Evolutionary conservation across 2,888 invertebrate species (phyloP).

Genomic region (Allacma fusca): DNA sequence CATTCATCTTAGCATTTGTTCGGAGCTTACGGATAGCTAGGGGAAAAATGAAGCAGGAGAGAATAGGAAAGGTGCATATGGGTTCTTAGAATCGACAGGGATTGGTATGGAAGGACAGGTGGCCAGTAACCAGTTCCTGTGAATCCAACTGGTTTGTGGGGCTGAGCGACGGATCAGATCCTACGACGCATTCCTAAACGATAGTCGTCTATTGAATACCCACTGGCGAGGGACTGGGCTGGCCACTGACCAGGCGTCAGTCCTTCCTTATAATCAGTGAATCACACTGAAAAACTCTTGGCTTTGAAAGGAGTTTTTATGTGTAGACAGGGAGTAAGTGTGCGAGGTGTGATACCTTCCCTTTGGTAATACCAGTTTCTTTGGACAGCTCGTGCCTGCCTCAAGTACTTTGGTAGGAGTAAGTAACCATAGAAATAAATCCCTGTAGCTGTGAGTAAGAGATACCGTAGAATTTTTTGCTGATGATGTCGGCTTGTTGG

Average conservation of each 20-base stretch:
- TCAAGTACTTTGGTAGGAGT: too few relatives aligned
- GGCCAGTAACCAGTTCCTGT: neutral
- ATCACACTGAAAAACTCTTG: too few relatives aligned
- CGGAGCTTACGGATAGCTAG: neutral
- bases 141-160: neutral
- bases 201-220: conserved; percentile 29
- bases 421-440: too few relatives aligned
- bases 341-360: too few relatives aligned
- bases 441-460: too few relatives aligned
- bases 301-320: too few relatives aligned
- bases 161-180: neutral
- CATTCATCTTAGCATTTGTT: neutral
- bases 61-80: too few relatives aligned
- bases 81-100: too few relatives aligned
- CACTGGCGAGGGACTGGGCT: conserved; percentile 26
- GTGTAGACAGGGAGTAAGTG: too few relatives aligned
- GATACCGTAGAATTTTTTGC: neutral
- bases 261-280: neutral
- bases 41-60: neutral
- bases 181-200: neutral
- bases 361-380: too few relatives aligned
- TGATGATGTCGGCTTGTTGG: neutral
- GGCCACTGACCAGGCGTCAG: conserved; percentile 17
- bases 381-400: too few relatives aligned
- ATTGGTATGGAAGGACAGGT: neutral